Evolutionary conservation across 2,797 vertebrate genomes (phyloP).

Genomic region (Pangasius macronema): DNA sequence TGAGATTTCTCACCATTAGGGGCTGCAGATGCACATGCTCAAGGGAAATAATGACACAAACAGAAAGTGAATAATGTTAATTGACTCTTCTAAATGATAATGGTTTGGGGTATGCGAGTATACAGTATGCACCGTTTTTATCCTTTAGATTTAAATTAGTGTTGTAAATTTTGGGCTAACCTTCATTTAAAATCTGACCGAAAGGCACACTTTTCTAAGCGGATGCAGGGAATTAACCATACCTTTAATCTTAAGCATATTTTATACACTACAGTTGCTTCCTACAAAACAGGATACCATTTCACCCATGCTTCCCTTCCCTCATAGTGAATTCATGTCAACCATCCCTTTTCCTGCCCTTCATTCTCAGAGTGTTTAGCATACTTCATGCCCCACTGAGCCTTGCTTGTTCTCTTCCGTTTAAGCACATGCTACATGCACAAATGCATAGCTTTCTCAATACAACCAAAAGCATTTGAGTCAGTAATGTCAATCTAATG

Average conservation of each 20-base stretch:
- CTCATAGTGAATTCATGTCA: slow-evolving; percentile 32
- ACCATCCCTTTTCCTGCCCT: slow-evolving; percentile 38
- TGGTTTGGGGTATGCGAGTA: background rate
- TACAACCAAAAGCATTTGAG: background rate
- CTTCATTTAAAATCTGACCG: background rate
- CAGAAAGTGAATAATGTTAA: background rate
- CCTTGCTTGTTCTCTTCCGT: background rate
- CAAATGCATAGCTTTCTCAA: background rate
- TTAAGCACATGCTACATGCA: background rate
- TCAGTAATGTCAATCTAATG: background rate
- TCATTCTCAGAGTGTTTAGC: slow-evolving; percentile 36
- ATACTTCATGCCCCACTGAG: slow-evolving; percentile 20
- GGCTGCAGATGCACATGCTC: slow-evolving; percentile 27
- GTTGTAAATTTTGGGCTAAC: background rate
- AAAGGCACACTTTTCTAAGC: background rate
- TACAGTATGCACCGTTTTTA: background rate
- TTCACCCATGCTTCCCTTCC: slow-evolving; percentile 29
- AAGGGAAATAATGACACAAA: slow-evolving; percentile 43
- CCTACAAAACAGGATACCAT: slow-evolving; percentile 23
- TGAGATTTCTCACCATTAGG: slow-evolving; percentile 45
- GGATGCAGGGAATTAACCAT: background rate
- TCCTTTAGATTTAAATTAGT: slow-evolving; percentile 2
- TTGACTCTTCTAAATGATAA: background rate
- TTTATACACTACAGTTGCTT: background rate
- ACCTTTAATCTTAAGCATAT: background rate